These are phyloP conservation scores for Leucoma salicis DNA, from an alignment of 2,888 invertebrate species.

Conservation along the genomic window DNA sequence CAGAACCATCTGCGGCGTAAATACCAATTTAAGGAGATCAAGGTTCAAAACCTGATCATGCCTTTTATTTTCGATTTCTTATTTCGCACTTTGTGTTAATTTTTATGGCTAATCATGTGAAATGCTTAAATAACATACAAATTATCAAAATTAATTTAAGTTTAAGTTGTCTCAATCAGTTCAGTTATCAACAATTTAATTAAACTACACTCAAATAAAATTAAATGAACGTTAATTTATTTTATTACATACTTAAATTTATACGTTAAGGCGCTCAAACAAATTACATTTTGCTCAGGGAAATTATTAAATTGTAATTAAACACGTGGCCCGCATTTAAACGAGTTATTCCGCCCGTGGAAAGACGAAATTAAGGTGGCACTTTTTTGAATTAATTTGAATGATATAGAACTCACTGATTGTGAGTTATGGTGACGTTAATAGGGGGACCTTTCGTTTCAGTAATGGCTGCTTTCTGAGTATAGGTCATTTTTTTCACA, in stretches of 20 bases:
- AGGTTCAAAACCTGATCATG: too few relatives aligned
- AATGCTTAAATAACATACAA: too few relatives aligned
- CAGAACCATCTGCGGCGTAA: too few relatives aligned
- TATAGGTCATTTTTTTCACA: too few relatives aligned
- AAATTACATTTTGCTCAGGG: background rate
- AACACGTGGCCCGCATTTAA: constrained; percentile 8
- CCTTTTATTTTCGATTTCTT: too few relatives aligned
- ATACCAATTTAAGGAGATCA: too few relatives aligned
- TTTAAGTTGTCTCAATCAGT: too few relatives aligned
- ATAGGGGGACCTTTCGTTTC: background rate
- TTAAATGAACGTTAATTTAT: background rate
- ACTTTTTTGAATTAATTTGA: constrained; percentile 4
- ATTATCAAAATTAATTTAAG: too few relatives aligned
- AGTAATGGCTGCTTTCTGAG: background rate
- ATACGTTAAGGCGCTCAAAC: background rate
- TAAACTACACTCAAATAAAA: too few relatives aligned
- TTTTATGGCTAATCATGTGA: too few relatives aligned
- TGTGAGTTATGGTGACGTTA: constrained; percentile 5
- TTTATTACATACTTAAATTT: background rate
- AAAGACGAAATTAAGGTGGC: constrained; percentile 2
- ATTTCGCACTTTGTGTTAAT: too few relatives aligned
- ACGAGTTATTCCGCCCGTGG: background rate
- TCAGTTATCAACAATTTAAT: too few relatives aligned
- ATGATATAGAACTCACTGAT: constrained; percentile 6
- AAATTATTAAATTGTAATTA: constrained; percentile 16